Evolutionary conservation across 2,888 invertebrate genomes (phyloP), one percentile per base, ranked within the genome.

Genomic region (Eilema sororculum): DNA sequence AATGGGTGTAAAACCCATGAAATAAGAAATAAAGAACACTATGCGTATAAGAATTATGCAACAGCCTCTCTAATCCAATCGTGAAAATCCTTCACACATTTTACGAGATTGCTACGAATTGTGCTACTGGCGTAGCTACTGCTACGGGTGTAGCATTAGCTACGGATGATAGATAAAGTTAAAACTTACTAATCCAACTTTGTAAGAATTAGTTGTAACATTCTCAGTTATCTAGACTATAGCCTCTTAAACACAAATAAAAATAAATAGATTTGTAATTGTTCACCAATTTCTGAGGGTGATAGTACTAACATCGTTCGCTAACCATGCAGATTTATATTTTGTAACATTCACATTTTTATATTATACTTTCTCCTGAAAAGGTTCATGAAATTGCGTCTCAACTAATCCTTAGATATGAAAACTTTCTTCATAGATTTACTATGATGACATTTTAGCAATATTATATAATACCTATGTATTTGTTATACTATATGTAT

Each of bases 101-200:
- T 52, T 52, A 52, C 52, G 58, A 25, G 28, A 25, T 25, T 16
- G 58, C 58, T 61, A 61, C 61, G 33, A 61, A 12, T 5, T 28
- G n/a, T 52, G 28, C 28, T 28, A 28, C 28, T 28, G 2, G 12
- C 30, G 65, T 65, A 65, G 65, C 65, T 16, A 4, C 22, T 33
- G 65, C 65, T 65, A 65, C 65, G 65, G 16, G 9, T 22, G 65
- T 65, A 57, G 65, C 65, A 9, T 9, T 25, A 10, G 63, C 63
- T 64, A 64, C 63, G 63, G 20, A 20, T 46, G 10, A 52, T 64
- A 41, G 46, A 30, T 22, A 13, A 37, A 41, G 0, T 16, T 60
- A 12, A 46, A n/a, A 9, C 10, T 9, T 37, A 22, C 22, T 33
- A 5, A 61, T n/a, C 5, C n/a, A 6, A 28, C n/a, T 52, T 58